Conservation (phyloP, 1,140 invertebrate species). For the Holcopasites calliopsidis region DNA sequence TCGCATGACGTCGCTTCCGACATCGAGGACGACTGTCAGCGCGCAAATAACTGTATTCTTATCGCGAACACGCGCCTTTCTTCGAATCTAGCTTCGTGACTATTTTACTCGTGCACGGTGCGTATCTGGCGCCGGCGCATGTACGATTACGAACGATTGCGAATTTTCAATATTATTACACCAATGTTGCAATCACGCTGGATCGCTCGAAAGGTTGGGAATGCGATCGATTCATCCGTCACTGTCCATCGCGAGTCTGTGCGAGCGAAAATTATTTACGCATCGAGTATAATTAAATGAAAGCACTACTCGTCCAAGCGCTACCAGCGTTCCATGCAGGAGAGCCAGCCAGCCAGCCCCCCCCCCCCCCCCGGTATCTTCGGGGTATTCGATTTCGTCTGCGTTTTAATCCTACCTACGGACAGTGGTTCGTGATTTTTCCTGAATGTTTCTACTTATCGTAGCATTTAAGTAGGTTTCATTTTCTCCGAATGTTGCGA, state of each 20-base stretch:
- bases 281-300: no score
- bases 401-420: neutral
- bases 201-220: no score
- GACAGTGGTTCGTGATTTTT: neutral
- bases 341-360: no score
- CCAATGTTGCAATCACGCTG: no score
- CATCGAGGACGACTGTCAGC: neutral
- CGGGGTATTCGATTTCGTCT: neutral
- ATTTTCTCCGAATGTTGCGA: neutral
- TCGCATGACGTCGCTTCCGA: neutral
- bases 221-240: no score
- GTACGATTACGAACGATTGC: neutral
- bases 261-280: no score
- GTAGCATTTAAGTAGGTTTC: neutral
- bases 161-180: no score
- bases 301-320: no score
- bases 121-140: neutral
- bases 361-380: neutral
- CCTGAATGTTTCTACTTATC: no score
- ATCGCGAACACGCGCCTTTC: slow-evolving; percentile 16
- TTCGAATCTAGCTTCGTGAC: neutral
- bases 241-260: no score
- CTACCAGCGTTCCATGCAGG: no score
- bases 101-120: neutral
- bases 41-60: slow-evolving; percentile 26